Evolutionary conservation across 1,140 invertebrate genomes (phyloP).

Genomic region (Theocolax elegans): DNA sequence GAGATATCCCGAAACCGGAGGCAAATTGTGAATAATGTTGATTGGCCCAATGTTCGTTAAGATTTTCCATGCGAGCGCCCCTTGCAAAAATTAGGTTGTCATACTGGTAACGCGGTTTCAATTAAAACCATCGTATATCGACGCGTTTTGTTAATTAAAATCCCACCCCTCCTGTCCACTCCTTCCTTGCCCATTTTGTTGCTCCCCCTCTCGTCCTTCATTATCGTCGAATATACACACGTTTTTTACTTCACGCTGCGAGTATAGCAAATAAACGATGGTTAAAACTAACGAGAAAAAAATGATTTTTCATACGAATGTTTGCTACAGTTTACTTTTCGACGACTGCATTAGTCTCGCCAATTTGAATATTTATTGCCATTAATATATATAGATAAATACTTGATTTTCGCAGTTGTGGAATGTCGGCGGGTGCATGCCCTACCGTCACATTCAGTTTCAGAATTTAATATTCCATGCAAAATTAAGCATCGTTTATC

Average conservation of each 20-base stretch:
- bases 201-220: not conserved
- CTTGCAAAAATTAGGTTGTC: constrained; percentile 44
- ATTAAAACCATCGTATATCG: constrained; percentile 24
- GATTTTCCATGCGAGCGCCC: constrained; percentile 6
- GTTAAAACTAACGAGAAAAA: too few species aligned
- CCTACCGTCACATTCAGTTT: too few species aligned
- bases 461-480: too few species aligned
- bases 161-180: not conserved
- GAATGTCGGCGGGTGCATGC: too few species aligned
- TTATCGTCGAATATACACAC: constrained; percentile 4
- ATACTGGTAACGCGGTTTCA: constrained; percentile 4
- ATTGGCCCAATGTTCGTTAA: constrained; percentile 9
- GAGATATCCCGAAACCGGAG: not conserved
- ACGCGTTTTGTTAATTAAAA: constrained; percentile 31
- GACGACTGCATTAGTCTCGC: not conserved
- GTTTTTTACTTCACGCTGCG: too few species aligned
- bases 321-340: not conserved
- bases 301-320: too few species aligned
- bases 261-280: too few species aligned
- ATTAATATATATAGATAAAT: not conserved
- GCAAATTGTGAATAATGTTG: constrained; percentile 25
- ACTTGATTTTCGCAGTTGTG: not conserved
- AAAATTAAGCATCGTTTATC: too few species aligned
- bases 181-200: not conserved
- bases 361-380: not conserved